Conservation (phyloP, 2,797 vertebrate species). For the Tragopan temminckii region DNA sequence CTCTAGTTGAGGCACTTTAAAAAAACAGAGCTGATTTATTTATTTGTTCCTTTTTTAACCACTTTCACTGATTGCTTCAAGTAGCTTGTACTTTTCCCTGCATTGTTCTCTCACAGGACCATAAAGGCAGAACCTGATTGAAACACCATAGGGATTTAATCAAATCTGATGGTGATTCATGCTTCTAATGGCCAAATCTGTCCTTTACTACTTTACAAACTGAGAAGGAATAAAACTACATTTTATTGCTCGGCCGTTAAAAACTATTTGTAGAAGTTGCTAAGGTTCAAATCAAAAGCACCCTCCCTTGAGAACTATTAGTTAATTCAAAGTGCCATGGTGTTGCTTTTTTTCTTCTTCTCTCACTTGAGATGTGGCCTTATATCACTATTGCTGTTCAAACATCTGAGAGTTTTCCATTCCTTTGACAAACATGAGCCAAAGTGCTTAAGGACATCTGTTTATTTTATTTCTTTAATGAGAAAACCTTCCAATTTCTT, state of each 20-base stretch:
- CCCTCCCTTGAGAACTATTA: slow-evolving; percentile 78
- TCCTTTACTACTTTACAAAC: slow-evolving; percentile 73
- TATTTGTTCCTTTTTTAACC: too few relatives aligned
- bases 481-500: slow-evolving; percentile 86
- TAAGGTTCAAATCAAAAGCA: slow-evolving; percentile 80
- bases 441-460: slow-evolving; percentile 87
- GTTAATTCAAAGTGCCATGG: slow-evolving; percentile 75
- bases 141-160: slow-evolving; percentile 64
- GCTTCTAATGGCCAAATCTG: slow-evolving; percentile 49
- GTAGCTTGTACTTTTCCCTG: slow-evolving; percentile 23
- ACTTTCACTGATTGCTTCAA: background rate
- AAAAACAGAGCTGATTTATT: background rate
- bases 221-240: slow-evolving; percentile 72
- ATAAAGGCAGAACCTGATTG: slow-evolving; percentile 37
- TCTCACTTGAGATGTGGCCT: slow-evolving; percentile 74
- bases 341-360: slow-evolving; percentile 39
- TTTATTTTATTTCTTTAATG: slow-evolving; percentile 90
- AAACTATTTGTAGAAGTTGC: slow-evolving; percentile 82
- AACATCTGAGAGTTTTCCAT: slow-evolving; percentile 81
- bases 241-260: slow-evolving; percentile 79
- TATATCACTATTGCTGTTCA: slow-evolving; percentile 75
- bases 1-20: background rate
- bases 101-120: slow-evolving; percentile 11
- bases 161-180: slow-evolving; percentile 58
- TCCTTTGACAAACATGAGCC: slow-evolving; percentile 85